Conservation (phyloP, 2,888 invertebrate species). For the Melieria crassipennis region DNA sequence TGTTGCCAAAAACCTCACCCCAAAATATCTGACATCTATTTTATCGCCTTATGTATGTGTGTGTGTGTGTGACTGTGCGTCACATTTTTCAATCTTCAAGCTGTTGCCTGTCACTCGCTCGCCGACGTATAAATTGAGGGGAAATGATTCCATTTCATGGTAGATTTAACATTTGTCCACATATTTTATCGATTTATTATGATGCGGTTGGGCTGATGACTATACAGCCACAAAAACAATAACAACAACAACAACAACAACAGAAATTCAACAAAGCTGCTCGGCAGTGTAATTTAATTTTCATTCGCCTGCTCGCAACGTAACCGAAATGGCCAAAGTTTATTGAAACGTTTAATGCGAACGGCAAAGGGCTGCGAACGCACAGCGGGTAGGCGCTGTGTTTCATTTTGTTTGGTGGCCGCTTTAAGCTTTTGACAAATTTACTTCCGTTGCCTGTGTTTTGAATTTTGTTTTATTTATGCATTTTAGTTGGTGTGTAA, state of each 20-base stretch:
- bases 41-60: neutral
- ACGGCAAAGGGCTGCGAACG: too few species aligned
- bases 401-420: too few species aligned
- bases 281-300: neutral
- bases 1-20: too few species aligned
- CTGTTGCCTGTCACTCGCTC: neutral
- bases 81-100: conserved; percentile 15
- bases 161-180: conserved; percentile 64
- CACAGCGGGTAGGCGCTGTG: too few species aligned
- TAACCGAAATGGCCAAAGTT: too few species aligned
- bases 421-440: too few species aligned
- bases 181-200: conserved; percentile 63
- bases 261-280: conserved; percentile 6
- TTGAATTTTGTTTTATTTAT: too few species aligned
- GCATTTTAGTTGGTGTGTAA: too few species aligned
- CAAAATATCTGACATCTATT: neutral
- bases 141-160: conserved; percentile 65
- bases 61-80: neutral
- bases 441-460: too few species aligned
- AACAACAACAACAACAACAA: neutral
- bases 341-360: too few species aligned
- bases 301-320: too few species aligned
- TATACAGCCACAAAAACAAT: neutral
- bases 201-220: conserved; percentile 12
- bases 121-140: conserved; percentile 56